Percentiles rank a stretch among this genome's conserved stretches.
phyloP scores from a whole-genome alignment of 2,797 vertebrate species.

The Ceryle rudis region DNA sequence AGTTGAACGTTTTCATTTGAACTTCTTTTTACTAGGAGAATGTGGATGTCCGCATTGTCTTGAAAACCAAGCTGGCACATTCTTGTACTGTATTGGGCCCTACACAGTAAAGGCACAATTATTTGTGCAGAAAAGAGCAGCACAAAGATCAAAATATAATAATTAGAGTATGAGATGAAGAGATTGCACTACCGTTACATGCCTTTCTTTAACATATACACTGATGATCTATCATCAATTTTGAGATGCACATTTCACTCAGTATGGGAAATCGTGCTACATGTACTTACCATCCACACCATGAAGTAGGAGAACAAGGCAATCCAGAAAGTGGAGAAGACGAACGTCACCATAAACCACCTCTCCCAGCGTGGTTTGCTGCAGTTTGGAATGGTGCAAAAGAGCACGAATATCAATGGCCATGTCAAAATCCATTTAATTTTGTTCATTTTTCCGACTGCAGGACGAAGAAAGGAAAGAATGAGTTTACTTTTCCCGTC shows the following conservation, averaged over 20 bases:
- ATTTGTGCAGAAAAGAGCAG: neutral
- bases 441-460: constrained; percentile 83
- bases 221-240: neutral
- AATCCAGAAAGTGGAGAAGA: constrained; percentile 95
- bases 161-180: neutral
- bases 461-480: neutral
- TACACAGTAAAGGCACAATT: neutral
- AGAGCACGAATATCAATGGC: constrained; percentile 91
- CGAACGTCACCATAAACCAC: constrained; percentile 94
- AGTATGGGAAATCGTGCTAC: neutral
- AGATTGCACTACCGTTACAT: neutral
- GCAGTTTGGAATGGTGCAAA: constrained; percentile 91
- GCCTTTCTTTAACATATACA: neutral
- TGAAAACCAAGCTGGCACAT: neutral
- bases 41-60: neutral
- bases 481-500: neutral
- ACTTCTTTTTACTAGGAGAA: neutral
- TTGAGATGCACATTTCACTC: neutral
- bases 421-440: constrained; percentile 93
- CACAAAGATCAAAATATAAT: neutral
- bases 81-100: neutral
- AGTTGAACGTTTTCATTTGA: neutral
- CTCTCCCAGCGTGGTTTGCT: constrained; percentile 93
- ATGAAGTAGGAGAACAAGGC: constrained; percentile 97
- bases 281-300: constrained; percentile 95